Evolutionary conservation across 1,140 invertebrate species (phyloP).

Genomic region (Cardiocondyla obscurior): DNA sequence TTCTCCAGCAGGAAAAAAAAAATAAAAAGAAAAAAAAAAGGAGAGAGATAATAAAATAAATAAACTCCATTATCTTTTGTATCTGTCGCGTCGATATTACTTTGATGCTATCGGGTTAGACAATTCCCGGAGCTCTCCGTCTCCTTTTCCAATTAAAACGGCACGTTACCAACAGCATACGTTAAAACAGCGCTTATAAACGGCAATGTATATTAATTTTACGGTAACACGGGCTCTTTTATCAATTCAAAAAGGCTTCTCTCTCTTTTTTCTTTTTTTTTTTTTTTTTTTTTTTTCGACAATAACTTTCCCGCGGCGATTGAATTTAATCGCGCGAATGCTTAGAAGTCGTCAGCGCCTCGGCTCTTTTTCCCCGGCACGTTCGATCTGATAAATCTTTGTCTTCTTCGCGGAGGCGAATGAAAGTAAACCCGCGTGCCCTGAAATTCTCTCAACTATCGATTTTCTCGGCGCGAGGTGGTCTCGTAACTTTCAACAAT

Average conservation of each 20-base stretch:
- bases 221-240: neutral
- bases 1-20: no score
- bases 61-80: neutral
- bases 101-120: neutral
- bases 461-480: constrained; percentile 10
- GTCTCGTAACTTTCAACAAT: constrained; percentile 24
- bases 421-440: neutral
- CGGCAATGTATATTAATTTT: neutral
- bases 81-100: neutral
- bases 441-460: constrained; percentile 27
- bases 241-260: neutral
- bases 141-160: neutral
- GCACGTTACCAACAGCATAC: no score
- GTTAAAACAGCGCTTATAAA: neutral
- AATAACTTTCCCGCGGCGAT: neutral
- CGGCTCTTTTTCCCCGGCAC: neutral
- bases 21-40: no score
- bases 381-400: constrained; percentile 3
- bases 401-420: neutral
- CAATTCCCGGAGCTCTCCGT: neutral
- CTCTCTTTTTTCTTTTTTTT: no score
- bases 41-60: neutral
- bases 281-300: neutral
- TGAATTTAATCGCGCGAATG: neutral
- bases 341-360: neutral